Percentiles rank a stretch among this genome's conserved stretches.
These are phyloP conservation scores for Drosophila equinoxialis DNA, from an alignment of 1,140 invertebrate species.

Conservation along the genomic window DNA sequence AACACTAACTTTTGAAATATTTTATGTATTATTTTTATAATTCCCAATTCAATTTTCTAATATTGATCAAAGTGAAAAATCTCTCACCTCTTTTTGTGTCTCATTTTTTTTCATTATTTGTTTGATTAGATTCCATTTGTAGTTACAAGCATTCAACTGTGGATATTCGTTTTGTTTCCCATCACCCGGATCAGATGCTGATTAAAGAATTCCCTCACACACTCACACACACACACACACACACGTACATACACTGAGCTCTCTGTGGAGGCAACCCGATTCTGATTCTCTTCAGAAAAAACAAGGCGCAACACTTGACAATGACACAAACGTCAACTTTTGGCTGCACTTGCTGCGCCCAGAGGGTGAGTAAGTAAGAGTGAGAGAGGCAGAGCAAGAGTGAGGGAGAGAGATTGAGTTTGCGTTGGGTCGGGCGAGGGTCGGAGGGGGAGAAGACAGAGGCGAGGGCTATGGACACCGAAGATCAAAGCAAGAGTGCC, in stretches of 20 bases:
- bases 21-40: too few species aligned
- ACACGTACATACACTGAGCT: background rate
- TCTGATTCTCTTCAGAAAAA: conserved; percentile 35
- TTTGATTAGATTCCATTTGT: too few species aligned
- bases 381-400: background rate
- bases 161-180: conserved; percentile 6
- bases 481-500: conserved; percentile 81
- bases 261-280: background rate
- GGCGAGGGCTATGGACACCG: conserved; percentile 2
- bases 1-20: too few species aligned
- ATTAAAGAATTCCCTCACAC: conserved; percentile 22
- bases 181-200: conserved; percentile 19
- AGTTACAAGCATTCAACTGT: too few species aligned
- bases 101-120: too few species aligned
- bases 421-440: background rate
- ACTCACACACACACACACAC: conserved; percentile 3
- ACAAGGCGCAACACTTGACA: conserved; percentile 73
- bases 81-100: too few species aligned
- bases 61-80: too few species aligned
- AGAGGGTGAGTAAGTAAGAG: conserved; percentile 14
- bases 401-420: background rate
- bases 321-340: conserved; percentile 80
- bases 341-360: conserved; percentile 74
- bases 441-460: background rate
- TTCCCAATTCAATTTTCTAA: too few species aligned